These are phyloP conservation scores for Callithrix jacchus DNA, from an alignment of 2,113 vertebrate genomes.

Conservation along the genomic window DNA sequence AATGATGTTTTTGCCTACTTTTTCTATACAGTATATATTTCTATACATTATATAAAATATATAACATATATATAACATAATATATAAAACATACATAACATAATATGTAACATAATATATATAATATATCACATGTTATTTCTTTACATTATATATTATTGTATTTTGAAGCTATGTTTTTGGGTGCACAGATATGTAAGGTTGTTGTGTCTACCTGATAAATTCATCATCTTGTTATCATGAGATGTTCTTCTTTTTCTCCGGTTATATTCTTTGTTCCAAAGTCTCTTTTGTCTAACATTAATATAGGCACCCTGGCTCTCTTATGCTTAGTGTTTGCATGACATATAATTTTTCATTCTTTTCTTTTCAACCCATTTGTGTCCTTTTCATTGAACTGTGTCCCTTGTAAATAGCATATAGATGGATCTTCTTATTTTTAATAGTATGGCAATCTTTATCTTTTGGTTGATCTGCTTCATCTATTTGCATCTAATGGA, in stretches of 20 bases:
- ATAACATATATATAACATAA: too few relatives aligned
- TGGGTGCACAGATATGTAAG: not conserved
- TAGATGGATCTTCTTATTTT: not conserved
- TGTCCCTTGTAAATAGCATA: not conserved
- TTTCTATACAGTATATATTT: not conserved
- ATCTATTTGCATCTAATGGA: not conserved
- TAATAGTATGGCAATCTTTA: not conserved
- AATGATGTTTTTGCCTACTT: not conserved
- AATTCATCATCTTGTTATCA: not conserved
- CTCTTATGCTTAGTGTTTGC: not conserved
- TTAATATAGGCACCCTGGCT: not conserved
- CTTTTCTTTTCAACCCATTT: not conserved
- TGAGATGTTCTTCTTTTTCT: not conserved
- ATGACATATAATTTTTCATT: not conserved
- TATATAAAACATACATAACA: too few relatives aligned
- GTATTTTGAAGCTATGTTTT: not conserved
- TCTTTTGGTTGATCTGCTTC: not conserved
- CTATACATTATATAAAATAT: too few relatives aligned
- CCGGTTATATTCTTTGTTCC: not conserved
- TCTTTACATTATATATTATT: not conserved
- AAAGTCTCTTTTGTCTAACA: not conserved
- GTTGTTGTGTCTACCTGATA: not conserved
- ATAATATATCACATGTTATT: too few relatives aligned
- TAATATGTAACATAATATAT: too few relatives aligned
- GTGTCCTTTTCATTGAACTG: not conserved